phyloP scores from a whole-genome alignment of 2,888 invertebrate genomes.

The Camptogramma bilineatum region DNA sequence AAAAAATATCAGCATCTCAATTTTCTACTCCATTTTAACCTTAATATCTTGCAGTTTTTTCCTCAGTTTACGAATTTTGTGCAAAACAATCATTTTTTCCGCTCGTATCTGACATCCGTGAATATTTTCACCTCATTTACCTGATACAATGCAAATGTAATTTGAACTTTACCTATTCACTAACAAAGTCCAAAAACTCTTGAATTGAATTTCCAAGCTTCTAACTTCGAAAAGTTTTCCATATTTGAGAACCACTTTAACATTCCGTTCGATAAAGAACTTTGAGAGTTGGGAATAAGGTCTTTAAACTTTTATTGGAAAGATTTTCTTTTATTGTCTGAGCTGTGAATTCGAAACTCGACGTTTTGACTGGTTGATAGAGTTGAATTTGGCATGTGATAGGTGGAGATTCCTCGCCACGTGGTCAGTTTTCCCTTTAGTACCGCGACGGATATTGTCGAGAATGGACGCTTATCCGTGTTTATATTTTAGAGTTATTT shows the following conservation, averaged over 20 bases:
- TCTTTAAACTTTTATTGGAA: conserved; percentile 27
- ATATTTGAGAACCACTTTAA: conserved; percentile 35
- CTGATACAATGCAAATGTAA: conserved; percentile 28
- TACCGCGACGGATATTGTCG: conserved; percentile 32
- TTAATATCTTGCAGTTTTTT: neutral
- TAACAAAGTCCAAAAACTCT: conserved; percentile 19
- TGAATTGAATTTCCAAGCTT: conserved; percentile 28
- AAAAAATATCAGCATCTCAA: neutral
- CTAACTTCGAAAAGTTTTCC: conserved; percentile 38
- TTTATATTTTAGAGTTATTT: conserved; percentile 21
- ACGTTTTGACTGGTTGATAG: conserved; percentile 4
- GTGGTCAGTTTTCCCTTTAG: conserved; percentile 42
- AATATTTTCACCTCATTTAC: conserved; percentile 43
- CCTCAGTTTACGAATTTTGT: conserved; percentile 2
- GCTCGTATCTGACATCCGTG: conserved; percentile 35
- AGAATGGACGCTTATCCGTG: conserved; percentile 32
- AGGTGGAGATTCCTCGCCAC: conserved; percentile 33
- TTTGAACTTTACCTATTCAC: conserved; percentile 25
- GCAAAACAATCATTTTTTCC: conserved; percentile 36
- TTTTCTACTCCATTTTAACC: neutral
- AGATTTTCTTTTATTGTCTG: conserved; percentile 23
- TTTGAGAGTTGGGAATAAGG: conserved; percentile 31
- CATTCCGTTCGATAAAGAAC: conserved; percentile 37
- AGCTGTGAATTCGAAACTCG: conserved; percentile 6
- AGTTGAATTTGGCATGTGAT: conserved; percentile 26